Evolutionary conservation across 2,888 invertebrate species (phyloP).

Genomic region (Pimpla rufipes): DNA sequence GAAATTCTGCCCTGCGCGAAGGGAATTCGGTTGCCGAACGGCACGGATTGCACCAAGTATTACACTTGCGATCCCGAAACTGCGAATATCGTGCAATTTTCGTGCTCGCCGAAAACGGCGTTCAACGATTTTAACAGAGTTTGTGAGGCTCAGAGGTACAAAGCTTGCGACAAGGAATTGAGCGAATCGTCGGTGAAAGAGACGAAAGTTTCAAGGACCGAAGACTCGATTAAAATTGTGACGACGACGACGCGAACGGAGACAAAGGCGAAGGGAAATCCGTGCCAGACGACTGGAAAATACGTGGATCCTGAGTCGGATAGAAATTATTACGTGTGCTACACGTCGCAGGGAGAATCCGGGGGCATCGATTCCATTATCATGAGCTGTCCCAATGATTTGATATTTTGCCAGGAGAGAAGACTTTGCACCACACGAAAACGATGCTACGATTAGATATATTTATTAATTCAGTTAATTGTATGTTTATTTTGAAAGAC

Average conservation of each 20-base stretch:
- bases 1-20: slow-evolving; percentile 85
- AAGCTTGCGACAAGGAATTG: slow-evolving; percentile 80
- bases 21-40: slow-evolving; percentile 85
- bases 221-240: slow-evolving; percentile 7
- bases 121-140: slow-evolving; percentile 85
- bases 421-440: slow-evolving; percentile 85
- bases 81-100: slow-evolving; percentile 84
- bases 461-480: not conserved
- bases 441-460: slow-evolving; percentile 77
- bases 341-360: slow-evolving; percentile 79
- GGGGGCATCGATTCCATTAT: slow-evolving; percentile 85
- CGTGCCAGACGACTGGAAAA: slow-evolving; percentile 86
- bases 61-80: slow-evolving; percentile 86
- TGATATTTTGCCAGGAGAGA: slow-evolving; percentile 85
- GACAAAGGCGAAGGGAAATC: slow-evolving; percentile 35
- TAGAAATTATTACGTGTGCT: slow-evolving; percentile 86
- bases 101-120: slow-evolving; percentile 86
- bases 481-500: not conserved
- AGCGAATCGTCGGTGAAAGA: slow-evolving; percentile 77
- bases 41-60: slow-evolving; percentile 86
- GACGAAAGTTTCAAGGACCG: slow-evolving; percentile 70
- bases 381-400: slow-evolving; percentile 85
- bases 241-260: not conserved
- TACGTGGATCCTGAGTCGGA: slow-evolving; percentile 85
- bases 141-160: slow-evolving; percentile 85